Evolutionary conservation across 2,113 vertebrate genomes (phyloP).

Genomic region (Rhea pennata): DNA sequence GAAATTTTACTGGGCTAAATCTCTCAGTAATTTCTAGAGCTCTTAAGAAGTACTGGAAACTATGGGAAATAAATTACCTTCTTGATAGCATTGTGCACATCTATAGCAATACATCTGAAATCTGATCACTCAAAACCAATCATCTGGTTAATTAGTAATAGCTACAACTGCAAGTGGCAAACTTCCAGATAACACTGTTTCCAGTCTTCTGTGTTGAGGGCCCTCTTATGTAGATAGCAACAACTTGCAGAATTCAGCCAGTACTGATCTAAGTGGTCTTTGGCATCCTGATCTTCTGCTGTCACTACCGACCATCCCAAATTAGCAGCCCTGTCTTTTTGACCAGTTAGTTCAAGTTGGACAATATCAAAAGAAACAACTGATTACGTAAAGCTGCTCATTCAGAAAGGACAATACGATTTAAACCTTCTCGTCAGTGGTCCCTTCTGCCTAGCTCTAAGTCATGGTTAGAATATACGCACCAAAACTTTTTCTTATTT

Average conservation of each 20-base stretch:
- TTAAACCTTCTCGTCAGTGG: neutral
- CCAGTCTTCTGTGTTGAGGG: neutral
- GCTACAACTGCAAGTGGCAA: neutral
- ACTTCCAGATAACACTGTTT: neutral
- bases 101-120: neutral
- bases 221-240: neutral
- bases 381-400: neutral
- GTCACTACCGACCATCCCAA: neutral
- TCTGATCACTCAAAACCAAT: neutral
- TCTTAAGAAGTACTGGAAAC: neutral
- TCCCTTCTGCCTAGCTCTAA: neutral
- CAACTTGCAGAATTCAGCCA: neutral
- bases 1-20: neutral
- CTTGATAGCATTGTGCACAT: neutral
- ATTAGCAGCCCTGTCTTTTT: neutral
- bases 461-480: neutral
- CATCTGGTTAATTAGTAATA: neutral
- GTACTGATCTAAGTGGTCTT: neutral
- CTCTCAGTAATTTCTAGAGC: neutral
- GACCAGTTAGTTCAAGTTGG: neutral
- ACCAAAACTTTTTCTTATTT: neutral
- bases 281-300: neutral
- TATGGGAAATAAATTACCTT: neutral
- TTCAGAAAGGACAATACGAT: neutral
- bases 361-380: neutral